Evolutionary conservation across 1,140 invertebrate genomes (phyloP).

Genomic region (Drosophila pectinifera): DNA sequence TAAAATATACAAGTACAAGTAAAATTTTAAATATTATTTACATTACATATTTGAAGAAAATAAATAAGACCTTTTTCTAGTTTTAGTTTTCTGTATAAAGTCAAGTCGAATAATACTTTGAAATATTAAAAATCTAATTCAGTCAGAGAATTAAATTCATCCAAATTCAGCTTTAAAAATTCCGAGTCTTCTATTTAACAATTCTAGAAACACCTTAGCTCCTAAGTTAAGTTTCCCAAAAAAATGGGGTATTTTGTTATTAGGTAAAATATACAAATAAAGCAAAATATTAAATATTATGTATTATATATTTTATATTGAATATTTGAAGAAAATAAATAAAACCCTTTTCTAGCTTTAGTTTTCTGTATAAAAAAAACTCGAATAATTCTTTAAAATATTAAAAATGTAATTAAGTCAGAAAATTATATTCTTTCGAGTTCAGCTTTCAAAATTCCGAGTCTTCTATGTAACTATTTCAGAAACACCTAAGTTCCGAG

Average conservation of each 20-base stretch:
- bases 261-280: not conserved
- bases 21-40: not conserved
- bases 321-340: no score
- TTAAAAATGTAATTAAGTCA: no score
- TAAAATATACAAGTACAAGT: not conserved
- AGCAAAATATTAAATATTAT: not conserved
- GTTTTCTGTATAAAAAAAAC: not conserved
- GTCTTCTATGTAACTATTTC: not conserved
- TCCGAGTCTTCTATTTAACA: not conserved
- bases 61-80: no score
- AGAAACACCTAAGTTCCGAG: not conserved
- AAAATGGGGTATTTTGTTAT: not conserved
- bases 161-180: no score
- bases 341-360: no score
- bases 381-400: not conserved
- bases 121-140: no score
- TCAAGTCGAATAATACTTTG: not conserved
- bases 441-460: no score
- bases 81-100: not conserved
- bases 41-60: no score
- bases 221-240: not conserved
- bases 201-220: not conserved
- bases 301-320: no score
- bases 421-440: no score
- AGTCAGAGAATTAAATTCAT: no score